A percentile compares a stretch with the other conserved stretches of the same genome.
Evolutionary conservation across 2,113 vertebrate species (phyloP).

Genomic region (Aramus guarauna): DNA sequence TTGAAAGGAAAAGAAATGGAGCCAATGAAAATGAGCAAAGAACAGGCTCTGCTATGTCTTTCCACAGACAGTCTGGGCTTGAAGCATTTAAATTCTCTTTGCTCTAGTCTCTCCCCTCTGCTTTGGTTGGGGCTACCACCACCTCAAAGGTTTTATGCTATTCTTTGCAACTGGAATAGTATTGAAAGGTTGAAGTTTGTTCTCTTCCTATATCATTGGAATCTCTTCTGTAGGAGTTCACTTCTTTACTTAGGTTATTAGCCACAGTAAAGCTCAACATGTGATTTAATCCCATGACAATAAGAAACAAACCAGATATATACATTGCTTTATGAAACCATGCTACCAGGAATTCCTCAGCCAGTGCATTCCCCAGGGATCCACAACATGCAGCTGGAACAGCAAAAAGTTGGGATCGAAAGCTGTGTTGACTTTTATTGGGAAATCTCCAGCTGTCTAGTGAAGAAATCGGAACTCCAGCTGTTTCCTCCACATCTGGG

Average conservation of each 20-base stretch:
- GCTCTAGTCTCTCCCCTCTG: background rate
- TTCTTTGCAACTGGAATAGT: background rate
- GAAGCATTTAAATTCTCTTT: background rate
- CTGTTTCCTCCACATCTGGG: constrained; percentile 46
- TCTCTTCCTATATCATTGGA: background rate
- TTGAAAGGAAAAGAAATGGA: background rate
- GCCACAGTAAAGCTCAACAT: background rate
- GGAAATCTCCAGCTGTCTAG: constrained; percentile 22
- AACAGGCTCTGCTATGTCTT: background rate
- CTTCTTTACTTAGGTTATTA: background rate
- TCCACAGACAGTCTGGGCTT: background rate
- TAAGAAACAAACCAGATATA: background rate
- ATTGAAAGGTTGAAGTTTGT: background rate
- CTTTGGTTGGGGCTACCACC: background rate
- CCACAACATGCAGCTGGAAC: background rate
- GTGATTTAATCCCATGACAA: background rate
- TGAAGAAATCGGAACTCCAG: constrained; percentile 7
- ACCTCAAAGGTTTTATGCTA: background rate
- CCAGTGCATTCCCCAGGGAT: background rate
- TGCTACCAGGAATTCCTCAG: background rate
- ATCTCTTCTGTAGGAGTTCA: background rate
- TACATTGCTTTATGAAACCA: background rate
- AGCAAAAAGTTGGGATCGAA: background rate
- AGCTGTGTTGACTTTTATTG: background rate
- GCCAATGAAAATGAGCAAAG: background rate